Conservation (phyloP, 2,113 vertebrate species). For the Sinocyclocheilus rhinocerous region DNA sequence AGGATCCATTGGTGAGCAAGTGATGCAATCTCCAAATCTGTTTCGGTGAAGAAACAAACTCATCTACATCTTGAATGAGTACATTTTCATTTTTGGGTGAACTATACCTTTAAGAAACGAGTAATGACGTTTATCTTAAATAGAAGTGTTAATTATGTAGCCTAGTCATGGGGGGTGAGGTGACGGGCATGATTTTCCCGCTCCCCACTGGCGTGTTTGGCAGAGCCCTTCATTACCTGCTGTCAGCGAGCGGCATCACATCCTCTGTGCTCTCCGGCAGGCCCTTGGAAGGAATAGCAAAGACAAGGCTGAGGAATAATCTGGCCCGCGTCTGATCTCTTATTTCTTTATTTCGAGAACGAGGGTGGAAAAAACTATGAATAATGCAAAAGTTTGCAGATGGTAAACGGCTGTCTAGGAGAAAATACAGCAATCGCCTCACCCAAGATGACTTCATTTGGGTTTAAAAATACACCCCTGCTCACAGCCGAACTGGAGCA, state of each 20-base stretch:
- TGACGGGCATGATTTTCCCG: neutral
- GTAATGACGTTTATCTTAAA: neutral
- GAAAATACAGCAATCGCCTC: conserved; percentile 12
- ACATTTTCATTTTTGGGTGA: neutral
- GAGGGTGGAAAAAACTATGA: neutral
- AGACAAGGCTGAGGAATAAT: neutral
- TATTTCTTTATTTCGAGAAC: conserved; percentile 24
- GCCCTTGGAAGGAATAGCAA: neutral
- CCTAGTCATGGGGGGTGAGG: neutral
- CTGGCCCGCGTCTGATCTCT: neutral
- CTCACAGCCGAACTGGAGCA: conserved; percentile 21
- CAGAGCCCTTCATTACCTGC: neutral
- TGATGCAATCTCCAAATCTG: too few species aligned
- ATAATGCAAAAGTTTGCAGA: conserved; percentile 39
- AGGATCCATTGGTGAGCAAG: too few species aligned
- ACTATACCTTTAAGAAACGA: neutral
- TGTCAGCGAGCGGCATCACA: neutral
- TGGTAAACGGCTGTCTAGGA: conserved; percentile 13
- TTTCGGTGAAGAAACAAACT: too few species aligned
- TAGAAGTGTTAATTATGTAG: neutral
- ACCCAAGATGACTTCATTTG: conserved; percentile 32
- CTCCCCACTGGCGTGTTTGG: neutral
- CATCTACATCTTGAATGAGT: too few species aligned
- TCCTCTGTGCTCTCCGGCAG: neutral
- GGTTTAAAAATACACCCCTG: conserved; percentile 26